Conservation (phyloP, 2,113 vertebrate species). For the human (Homo sapiens) region GRCh38 chr17:67364001-67364500, state of each 20-base stretch:
- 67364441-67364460: neutral
- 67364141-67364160: neutral
- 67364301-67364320: neutral
- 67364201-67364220: neutral
- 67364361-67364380: neutral
- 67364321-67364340: neutral
- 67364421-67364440: neutral
- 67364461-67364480: neutral
- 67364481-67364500: neutral
- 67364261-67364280: neutral
- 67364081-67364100: neutral
- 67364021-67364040: too few relatives aligned
- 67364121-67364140: neutral
- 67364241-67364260: neutral
- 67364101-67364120: neutral
- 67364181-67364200: neutral
- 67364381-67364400: neutral
- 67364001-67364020: too few relatives aligned
- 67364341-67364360: neutral
- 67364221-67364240: neutral
- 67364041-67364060: too few relatives aligned
- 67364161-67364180: too few relatives aligned
- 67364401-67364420: neutral
- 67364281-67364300: neutral
- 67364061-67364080: neutral